A percentile compares a stretch with the other conserved stretches of the same genome.
These are phyloP conservation scores for Orycteropus afer DNA, from an alignment of 2,113 vertebrate species.

Conservation along the genomic window DNA sequence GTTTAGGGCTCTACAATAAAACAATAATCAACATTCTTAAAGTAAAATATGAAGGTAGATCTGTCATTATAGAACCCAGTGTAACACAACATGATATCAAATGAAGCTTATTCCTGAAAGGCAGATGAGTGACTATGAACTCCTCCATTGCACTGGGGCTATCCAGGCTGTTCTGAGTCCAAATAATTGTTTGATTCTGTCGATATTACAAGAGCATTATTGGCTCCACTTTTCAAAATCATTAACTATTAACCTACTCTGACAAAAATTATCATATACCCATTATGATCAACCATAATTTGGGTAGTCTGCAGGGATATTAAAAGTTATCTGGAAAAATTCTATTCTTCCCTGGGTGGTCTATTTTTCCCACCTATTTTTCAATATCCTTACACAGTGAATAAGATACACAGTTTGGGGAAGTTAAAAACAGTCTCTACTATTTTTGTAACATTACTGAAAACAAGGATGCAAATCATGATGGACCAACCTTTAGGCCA, in stretches of 20 bases:
- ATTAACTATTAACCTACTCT: constrained; percentile 41
- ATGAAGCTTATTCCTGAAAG: constrained; percentile 34
- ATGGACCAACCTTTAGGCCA: not conserved
- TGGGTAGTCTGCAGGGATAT: not conserved
- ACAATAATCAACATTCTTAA: constrained; percentile 49
- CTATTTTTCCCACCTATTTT: not conserved
- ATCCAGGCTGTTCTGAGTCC: not conserved
- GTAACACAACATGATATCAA: not conserved
- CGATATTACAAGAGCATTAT: constrained; percentile 29
- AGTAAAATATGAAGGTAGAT: constrained; percentile 2
- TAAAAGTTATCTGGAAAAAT: constrained; percentile 42
- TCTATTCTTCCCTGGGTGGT: not conserved
- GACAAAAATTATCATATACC: constrained; percentile 38
- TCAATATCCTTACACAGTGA: not conserved
- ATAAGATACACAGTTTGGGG: not conserved
- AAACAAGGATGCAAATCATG: not conserved
- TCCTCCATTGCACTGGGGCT: not conserved
- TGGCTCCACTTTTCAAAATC: constrained; percentile 13
- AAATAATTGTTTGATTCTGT: constrained; percentile 1
- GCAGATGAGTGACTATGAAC: not conserved
- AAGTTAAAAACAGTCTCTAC: not conserved
- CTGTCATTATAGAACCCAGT: constrained; percentile 23
- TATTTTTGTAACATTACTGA: not conserved
- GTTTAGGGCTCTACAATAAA: not conserved
- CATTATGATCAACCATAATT: not conserved